A percentile compares a stretch with the other conserved stretches of the same genome.
Evolutionary conservation across 2,888 invertebrate species (phyloP).

Genomic region (Phyllotreta striolata): DNA sequence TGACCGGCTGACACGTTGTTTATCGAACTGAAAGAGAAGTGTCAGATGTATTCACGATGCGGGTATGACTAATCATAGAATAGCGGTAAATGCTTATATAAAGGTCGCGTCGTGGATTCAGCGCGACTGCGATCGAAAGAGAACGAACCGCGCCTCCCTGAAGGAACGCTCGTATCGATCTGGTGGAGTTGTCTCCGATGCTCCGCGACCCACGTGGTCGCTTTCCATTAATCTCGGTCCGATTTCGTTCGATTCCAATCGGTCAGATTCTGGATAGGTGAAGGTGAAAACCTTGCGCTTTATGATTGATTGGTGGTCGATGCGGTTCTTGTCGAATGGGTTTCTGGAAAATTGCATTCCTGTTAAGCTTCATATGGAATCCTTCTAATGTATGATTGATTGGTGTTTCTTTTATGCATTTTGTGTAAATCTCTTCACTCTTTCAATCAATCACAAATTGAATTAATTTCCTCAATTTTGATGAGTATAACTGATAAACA

Average conservation of each 20-base stretch:
- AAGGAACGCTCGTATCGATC: constrained; percentile 53
- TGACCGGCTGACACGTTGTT: constrained; percentile 14
- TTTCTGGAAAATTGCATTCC: too few relatives aligned
- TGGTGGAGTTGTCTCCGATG: constrained; percentile 23
- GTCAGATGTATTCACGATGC: constrained; percentile 22
- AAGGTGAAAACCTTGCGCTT: too few relatives aligned
- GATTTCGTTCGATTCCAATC: constrained; percentile 10
- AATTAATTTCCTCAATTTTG: too few relatives aligned
- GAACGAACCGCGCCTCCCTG: constrained; percentile 52
- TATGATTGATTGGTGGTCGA: too few relatives aligned
- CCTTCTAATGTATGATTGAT: too few relatives aligned
- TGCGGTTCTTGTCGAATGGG: too few relatives aligned
- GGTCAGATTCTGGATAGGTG: too few relatives aligned
- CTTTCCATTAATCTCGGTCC: constrained; percentile 13
- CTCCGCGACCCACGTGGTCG: constrained; percentile 32
- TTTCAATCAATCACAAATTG: too few relatives aligned
- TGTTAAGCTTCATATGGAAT: too few relatives aligned
- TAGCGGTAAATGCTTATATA: constrained; percentile 44
- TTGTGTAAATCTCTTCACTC: too few relatives aligned
- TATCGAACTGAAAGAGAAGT: constrained; percentile 7
- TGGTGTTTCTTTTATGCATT: too few relatives aligned
- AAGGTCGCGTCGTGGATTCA: constrained; percentile 41
- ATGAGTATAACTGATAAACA: too few relatives aligned
- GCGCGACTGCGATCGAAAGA: constrained; percentile 45
- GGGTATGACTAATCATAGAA: constrained; percentile 35